phyloP scores from a whole-genome alignment of 2,797 vertebrate species.

The Pantherophis vulpinus region DNA sequence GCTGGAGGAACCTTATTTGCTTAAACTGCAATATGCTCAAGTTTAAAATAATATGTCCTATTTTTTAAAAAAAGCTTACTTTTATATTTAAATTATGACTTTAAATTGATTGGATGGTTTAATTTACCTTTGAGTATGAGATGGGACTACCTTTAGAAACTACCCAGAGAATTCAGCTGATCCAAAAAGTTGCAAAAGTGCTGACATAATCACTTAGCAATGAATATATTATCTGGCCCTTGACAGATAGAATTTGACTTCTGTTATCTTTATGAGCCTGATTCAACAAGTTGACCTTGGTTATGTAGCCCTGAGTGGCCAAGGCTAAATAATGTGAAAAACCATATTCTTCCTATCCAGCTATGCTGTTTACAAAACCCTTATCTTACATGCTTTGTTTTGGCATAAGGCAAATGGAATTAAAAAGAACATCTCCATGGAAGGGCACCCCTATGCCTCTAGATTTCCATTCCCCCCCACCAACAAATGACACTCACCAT shows the following conservation, averaged over 20 bases:
- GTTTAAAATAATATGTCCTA: not conserved
- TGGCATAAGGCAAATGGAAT: not conserved
- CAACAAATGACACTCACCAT: slow-evolving; percentile 77
- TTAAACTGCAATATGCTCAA: not conserved
- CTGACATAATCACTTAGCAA: not conserved
- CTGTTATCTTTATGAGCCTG: not conserved
- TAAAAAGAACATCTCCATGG: not conserved
- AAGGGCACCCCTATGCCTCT: not conserved
- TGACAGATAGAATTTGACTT: not conserved
- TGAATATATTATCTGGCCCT: not conserved
- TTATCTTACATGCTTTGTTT: not conserved
- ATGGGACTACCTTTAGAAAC: not conserved
- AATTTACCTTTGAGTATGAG: not conserved
- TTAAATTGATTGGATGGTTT: not conserved
- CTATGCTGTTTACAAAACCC: not conserved
- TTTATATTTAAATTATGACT: not conserved
- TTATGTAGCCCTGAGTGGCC: not conserved
- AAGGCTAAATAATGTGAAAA: not conserved
- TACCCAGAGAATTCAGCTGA: not conserved
- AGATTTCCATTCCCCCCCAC: not conserved
- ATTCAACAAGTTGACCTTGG: not conserved
- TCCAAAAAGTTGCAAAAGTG: not conserved
- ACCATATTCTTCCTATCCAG: not conserved
- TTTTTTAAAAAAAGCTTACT: not conserved
- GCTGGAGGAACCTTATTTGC: not conserved